Evolutionary conservation across 1,140 invertebrate species (phyloP), one percentile per base, ranked within the genome.

Genomic region (Pseudoatta argentina): DNA sequence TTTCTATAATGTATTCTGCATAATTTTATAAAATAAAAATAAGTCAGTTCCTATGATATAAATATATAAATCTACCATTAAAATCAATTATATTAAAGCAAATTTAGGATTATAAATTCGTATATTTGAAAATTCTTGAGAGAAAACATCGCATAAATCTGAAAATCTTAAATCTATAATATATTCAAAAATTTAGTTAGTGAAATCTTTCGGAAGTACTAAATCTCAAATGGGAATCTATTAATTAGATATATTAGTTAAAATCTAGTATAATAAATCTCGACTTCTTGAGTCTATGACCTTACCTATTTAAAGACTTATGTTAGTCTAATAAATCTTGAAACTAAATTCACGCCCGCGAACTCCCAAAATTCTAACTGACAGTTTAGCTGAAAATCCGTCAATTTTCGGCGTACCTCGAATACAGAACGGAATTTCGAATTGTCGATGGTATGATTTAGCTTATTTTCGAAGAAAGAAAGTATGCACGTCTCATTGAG

Each of bases 361-460:
- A 61, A 73, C 53, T 71, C 16, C n/a, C 51, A 75, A 63, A 75
- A 34, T 18, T 82, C 57, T 48, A 48, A 73, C n/a, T 59, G 24
- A n/a, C 27, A n/a, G 10, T 57, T 63, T 61, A 83, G 6, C 18
- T 16, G 39, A 61, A 75, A 34, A 7, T 27, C 27, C 14, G 21
- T 61, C 69, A 75, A 73, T 63, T 83, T 63, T 63, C 14, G 27
- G 39, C 2, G 34, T 12, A 57, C 30, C 24, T 82, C 44, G 14
- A 82, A 53, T 72, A 4, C n/a, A 21, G 39, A 73, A 5, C 3
- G 18, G 18, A 82, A 73, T 83, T 73, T 83, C 18, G 79, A 75
- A 12, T 44, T 51, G 57, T 51, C 39, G 76, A 86, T 71, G 64
- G 55, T 85, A 79, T 51, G 72, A 86, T 88, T 88, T 90, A 87